phyloP scores from a whole-genome alignment of 2,888 invertebrate genomes.

The Phrixothrix hirtus region DNA sequence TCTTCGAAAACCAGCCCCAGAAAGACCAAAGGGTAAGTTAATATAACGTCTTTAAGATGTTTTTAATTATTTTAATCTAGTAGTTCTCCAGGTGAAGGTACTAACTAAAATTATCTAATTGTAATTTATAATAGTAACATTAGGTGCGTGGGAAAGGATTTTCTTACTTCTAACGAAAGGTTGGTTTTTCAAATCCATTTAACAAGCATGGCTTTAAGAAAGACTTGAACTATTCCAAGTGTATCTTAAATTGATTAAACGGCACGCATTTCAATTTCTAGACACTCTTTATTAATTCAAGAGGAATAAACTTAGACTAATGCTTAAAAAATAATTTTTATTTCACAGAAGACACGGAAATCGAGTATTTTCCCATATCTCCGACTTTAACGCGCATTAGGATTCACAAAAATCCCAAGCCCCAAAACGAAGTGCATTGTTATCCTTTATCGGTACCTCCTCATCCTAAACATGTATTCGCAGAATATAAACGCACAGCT shows the following conservation, averaged over 20 bases:
- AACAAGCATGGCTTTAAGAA: conserved; percentile 20
- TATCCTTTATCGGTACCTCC: conserved; percentile 61
- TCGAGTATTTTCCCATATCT: conserved; percentile 82
- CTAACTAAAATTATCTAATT: conserved; percentile 14
- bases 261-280: conserved; percentile 16
- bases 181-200: conserved; percentile 13
- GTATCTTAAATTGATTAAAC: conserved; percentile 12
- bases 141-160: conserved; percentile 9
- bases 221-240: conserved; percentile 22
- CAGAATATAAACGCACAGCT: conserved; percentile 64
- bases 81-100: conserved; percentile 22
- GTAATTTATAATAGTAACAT: background rate
- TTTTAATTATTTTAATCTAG: too few species aligned
- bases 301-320: too few species aligned
- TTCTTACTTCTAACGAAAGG: conserved; percentile 22
- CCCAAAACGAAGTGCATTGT: conserved; percentile 63
- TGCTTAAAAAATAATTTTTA: conserved; percentile 30
- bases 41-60: too few species aligned
- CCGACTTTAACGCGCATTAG: conserved; percentile 79
- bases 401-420: conserved; percentile 68
- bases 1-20: conserved; percentile 87
- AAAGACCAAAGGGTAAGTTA: conserved; percentile 73
- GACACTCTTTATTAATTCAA: conserved; percentile 6
- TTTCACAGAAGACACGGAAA: conserved; percentile 75
- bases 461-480: conserved; percentile 59